A percentile compares a stretch with the other conserved stretches of the same genome.
phyloP scores from a whole-genome alignment of 2,797 vertebrate genomes.

The Channa striata region DNA sequence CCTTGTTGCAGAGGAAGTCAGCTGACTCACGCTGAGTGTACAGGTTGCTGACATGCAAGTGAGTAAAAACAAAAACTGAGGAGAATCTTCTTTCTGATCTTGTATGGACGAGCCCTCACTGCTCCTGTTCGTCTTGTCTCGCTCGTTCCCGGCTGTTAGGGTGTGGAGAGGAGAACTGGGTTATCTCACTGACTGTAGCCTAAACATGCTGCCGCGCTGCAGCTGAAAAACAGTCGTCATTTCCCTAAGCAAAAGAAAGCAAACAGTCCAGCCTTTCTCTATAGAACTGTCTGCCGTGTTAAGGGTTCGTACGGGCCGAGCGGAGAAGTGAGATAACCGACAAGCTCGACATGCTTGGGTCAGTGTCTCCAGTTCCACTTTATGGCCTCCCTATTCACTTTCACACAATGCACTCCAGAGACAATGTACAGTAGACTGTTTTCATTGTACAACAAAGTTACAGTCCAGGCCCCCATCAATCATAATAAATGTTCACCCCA shows the following conservation, averaged over 20 bases:
- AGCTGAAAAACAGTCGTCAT: constrained; percentile 47
- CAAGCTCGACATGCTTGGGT: constrained; percentile 45
- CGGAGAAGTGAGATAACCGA: constrained; percentile 51
- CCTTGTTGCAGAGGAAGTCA: background rate
- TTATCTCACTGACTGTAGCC: constrained; percentile 63
- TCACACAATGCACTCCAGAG: constrained; percentile 72
- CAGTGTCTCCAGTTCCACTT: constrained; percentile 71
- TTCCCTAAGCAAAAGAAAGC: constrained; percentile 53
- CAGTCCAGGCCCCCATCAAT: constrained; percentile 60
- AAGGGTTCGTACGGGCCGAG: constrained; percentile 35
- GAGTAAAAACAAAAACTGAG: constrained; percentile 39
- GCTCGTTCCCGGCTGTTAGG: background rate
- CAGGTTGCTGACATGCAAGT: constrained; percentile 35
- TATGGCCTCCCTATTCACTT: constrained; percentile 73
- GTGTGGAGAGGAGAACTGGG: constrained; percentile 43
- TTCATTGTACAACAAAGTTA: constrained; percentile 61
- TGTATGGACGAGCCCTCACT: background rate
- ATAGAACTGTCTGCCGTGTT: constrained; percentile 42
- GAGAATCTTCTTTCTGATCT: constrained; percentile 30
- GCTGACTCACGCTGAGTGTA: background rate
- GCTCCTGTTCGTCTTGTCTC: constrained; percentile 20
- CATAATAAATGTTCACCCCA: constrained; percentile 64
- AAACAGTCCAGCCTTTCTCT: constrained; percentile 45
- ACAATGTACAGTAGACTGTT: constrained; percentile 72
- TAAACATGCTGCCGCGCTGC: constrained; percentile 55